A percentile compares a stretch with the other conserved stretches of the same genome.
phyloP scores from a whole-genome alignment of 1,140 invertebrate species.

The Tetramorium alpestre region DNA sequence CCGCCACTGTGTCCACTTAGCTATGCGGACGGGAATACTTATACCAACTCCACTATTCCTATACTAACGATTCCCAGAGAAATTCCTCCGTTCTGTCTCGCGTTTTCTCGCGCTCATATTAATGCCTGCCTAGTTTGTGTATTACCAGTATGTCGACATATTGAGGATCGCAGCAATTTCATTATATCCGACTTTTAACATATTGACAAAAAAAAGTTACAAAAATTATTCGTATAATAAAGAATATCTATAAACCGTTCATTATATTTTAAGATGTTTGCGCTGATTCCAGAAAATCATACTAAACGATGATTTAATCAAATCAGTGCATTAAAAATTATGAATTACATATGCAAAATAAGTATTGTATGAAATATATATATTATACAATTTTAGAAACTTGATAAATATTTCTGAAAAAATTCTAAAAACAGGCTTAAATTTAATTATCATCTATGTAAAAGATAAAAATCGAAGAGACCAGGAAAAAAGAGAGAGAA shows the following conservation, averaged over 20 bases:
- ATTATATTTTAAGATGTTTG: neutral
- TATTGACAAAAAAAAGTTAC: neutral
- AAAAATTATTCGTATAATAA: neutral
- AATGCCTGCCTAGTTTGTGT: neutral
- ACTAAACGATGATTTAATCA: slow-evolving; percentile 3
- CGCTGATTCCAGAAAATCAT: neutral
- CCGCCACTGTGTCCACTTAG: slow-evolving; percentile 60
- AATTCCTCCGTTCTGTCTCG: slow-evolving; percentile 30
- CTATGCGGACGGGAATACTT: slow-evolving; percentile 60
- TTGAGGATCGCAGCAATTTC: slow-evolving; percentile 32
- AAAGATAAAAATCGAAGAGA: neutral
- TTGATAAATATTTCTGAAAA: neutral
- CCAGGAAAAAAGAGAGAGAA: neutral
- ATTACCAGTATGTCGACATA: neutral
- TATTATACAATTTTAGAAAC: neutral
- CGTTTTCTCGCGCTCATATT: neutral
- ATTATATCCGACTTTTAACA: slow-evolving; percentile 1
- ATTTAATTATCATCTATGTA: neutral
- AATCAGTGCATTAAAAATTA: neutral
- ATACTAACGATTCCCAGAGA: slow-evolving; percentile 67
- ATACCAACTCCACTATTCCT: slow-evolving; percentile 43
- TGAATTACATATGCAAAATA: neutral
- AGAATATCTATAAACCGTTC: neutral
- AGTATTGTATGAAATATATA: neutral
- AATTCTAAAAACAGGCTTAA: neutral